Evolutionary conservation across 2,888 invertebrate genomes (phyloP).

Genomic region (Amiota communis): DNA sequence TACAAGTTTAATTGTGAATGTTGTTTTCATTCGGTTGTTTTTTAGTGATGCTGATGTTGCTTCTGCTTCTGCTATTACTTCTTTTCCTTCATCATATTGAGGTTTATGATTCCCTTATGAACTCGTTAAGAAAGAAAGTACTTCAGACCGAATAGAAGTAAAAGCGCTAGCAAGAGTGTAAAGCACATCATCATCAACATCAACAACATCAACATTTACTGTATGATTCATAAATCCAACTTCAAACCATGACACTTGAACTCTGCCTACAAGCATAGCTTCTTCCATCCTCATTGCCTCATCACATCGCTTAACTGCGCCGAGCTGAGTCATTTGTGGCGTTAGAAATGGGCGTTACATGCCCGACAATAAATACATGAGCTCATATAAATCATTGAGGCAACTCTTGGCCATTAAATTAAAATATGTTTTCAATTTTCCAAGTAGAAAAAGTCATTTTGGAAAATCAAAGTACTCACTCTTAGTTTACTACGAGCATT

Average conservation of each 20-base stretch:
- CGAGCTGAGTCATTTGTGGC: conserved; percentile 32
- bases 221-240: conserved; percentile 54
- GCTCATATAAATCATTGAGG: conserved; percentile 59
- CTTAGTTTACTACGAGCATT: conserved; percentile 45
- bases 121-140: conserved; percentile 51
- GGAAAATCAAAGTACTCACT: no score
- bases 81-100: background rate
- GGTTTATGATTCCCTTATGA: conserved; percentile 20
- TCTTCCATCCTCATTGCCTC: background rate
- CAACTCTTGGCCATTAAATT: conserved; percentile 37
- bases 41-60: conserved; percentile 17
- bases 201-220: conserved; percentile 12
- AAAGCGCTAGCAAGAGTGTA: conserved; percentile 11
- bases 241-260: conserved; percentile 42
- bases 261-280: conserved; percentile 25
- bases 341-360: conserved; percentile 57
- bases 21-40: background rate
- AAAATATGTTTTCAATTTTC: conserved; percentile 52
- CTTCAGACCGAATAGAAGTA: conserved; percentile 7
- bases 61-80: conserved; percentile 13
- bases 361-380: conserved; percentile 38
- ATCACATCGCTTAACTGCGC: background rate
- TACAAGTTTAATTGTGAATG: conserved; percentile 30
- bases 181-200: conserved; percentile 45
- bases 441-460: no score